Evolutionary conservation across 2,113 vertebrate species (phyloP), one percentile per base, ranked within the genome.

Genomic region (Neopipo cinnamomea): DNA sequence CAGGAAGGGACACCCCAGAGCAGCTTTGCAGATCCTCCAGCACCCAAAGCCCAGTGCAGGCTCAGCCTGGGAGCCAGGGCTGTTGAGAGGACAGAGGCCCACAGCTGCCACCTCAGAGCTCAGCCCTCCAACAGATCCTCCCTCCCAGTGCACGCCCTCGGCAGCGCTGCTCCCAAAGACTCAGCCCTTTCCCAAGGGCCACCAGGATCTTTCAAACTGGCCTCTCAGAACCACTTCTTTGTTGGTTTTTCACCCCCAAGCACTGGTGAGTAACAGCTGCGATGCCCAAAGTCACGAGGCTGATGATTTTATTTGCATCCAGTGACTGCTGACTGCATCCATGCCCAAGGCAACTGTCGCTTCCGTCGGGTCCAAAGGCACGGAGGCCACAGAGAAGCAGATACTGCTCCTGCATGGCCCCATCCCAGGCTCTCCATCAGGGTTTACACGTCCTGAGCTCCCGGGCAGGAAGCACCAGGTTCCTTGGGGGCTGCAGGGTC

Each of bases 101-200:
- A 65, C 39, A 11, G 25, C 2, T 2, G 10, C 44, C 27, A 28
- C 5, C n/a, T 17, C 1, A 0, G 30, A 62, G 41, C 58, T 75
- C 41, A 61, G 44, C 33, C 78, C 55, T 8, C 1, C 1, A 56
- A 46, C 56, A 30, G 3, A n/a, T 22, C 49, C 53, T 59, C 49
- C 28, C 65, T 44, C 39, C 28, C 39, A 5, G 17, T 0, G 8
- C 46, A 25, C 0, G 0, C 24, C 20, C 59, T 21, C 65, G 1
- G 39, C 62, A 53, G 33, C 0, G 0, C 33, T 11, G 0, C 8
- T 83, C 84, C 67, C 72, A 21, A 66, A 72, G 72, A 47, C 72
- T 58, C 76, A 58, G n/a, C 19, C 62, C 75, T 41, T 80, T 68
- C 77, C 63, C 6, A 5, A 14, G 27, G 55, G 28, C 46, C 81